Percentiles rank a stretch among this genome's conserved stretches.
These are phyloP conservation scores for Oncorhynchus mykiss DNA, from an alignment of 2,113 vertebrate genomes.

Conservation along the genomic window DNA sequence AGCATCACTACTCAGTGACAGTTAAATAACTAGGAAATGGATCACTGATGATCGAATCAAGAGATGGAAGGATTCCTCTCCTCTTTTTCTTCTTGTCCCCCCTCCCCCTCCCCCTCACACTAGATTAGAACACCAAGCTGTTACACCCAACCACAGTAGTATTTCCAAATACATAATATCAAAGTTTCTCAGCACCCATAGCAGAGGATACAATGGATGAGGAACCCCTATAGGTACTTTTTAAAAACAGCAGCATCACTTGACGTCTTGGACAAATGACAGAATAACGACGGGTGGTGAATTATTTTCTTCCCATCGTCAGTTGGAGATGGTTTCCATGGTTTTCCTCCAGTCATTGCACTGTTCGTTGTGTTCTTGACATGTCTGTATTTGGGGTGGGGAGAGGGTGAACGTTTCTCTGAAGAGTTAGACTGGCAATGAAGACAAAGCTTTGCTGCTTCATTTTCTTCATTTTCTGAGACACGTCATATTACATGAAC, in stretches of 20 bases:
- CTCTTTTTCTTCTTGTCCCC: constrained; percentile 18
- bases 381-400: constrained; percentile 65
- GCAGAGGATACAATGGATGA: constrained; percentile 65
- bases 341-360: constrained; percentile 59
- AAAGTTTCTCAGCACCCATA: constrained; percentile 63
- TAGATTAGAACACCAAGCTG: constrained; percentile 63
- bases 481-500: constrained; percentile 92
- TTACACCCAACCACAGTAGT: constrained; percentile 61
- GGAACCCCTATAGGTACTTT: constrained; percentile 62
- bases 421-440: constrained; percentile 83
- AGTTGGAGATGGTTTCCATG: constrained; percentile 59
- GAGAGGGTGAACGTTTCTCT: constrained; percentile 70
- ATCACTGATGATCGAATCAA: constrained; percentile 70
- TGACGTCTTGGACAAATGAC: constrained; percentile 78
- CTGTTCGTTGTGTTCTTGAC: constrained; percentile 67
- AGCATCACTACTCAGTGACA: constrained; percentile 82
- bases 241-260: constrained; percentile 71
- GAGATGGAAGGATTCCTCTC: constrained; percentile 64
- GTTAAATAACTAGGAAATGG: constrained; percentile 77
- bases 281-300: constrained; percentile 64
- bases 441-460: constrained; percentile 81
- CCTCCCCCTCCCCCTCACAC: constrained; percentile 53
- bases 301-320: constrained; percentile 50
- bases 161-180: constrained; percentile 69
- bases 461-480: constrained; percentile 80